These are phyloP conservation scores for Saiga tatarica DNA, from an alignment of 2,113 vertebrate species.

Conservation along the genomic window DNA sequence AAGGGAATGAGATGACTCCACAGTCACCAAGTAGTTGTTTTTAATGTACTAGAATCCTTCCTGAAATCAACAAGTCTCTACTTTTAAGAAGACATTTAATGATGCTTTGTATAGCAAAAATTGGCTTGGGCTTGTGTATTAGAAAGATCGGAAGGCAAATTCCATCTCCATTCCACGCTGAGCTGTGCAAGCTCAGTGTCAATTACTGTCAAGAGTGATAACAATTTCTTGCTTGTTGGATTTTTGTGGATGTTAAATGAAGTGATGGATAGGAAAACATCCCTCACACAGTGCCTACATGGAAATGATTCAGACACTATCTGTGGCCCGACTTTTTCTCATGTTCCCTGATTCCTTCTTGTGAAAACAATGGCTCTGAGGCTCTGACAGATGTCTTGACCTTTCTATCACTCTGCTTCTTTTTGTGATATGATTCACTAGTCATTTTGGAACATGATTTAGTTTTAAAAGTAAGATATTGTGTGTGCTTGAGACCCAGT, in stretches of 20 bases:
- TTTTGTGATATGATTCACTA: constrained; percentile 40
- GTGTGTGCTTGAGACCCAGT: constrained; percentile 70
- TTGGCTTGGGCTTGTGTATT: background rate
- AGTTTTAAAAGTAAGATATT: constrained; percentile 79
- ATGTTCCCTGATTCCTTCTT: background rate
- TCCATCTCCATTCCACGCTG: background rate
- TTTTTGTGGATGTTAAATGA: constrained; percentile 15
- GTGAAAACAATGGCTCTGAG: background rate
- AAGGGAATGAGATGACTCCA: background rate
- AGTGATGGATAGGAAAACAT: background rate
- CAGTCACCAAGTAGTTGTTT: background rate
- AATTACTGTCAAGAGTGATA: background rate
- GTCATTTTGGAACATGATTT: constrained; percentile 66
- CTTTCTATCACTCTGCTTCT: background rate
- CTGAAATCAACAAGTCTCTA: background rate
- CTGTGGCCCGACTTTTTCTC: background rate
- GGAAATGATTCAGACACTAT: background rate
- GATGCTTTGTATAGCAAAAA: background rate
- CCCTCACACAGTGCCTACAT: background rate
- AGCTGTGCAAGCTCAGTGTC: background rate
- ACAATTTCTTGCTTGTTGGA: background rate
- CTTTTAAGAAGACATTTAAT: background rate
- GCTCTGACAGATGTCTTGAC: background rate
- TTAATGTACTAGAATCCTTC: background rate
- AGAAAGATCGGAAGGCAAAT: background rate